Base-by-base conservation (phyloP, 2,113 vertebrate genomes). In the Tetraodon nigroviridis region DNA sequence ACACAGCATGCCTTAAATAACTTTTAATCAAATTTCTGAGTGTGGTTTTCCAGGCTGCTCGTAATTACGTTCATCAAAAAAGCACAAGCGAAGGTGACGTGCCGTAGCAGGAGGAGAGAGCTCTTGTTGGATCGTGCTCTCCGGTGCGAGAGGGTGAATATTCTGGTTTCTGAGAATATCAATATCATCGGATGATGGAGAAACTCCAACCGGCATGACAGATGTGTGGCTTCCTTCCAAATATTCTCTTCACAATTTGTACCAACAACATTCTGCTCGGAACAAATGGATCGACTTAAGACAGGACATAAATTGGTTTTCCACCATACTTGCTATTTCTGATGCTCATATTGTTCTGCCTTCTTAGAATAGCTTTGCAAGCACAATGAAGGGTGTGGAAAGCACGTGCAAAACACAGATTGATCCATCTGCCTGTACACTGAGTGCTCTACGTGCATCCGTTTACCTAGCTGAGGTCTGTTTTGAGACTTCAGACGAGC, bases 1-100 rank as follows among this genome's bases (percentile, higher is more conserved):
- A 58, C 37, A 51, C 55, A 63, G 53, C 45, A 52, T 21, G 51
- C 85, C 73, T 79, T 83, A 82, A 87, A 86, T 84, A 83, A 84
- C 82, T 79, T 86, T 84, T 83, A 85, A 87, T 87, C 80, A 85
- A 70, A 81, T 81, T 80, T 66, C 75, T 73, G 73, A 61, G 69
- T 76, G 68, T 64, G 67, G 69, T 61, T 79, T 79, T 79, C 17
- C 40, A 64, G 57, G 65, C 61, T 58, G 69, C 78, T 78, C 70
- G 57, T 66, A 66, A 63, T 27, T 32, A 64, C 47, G 71, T 76
- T 85, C 64, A 79, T 82, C 83, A 75, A 65, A 66, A 69, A 68
- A 72, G 65, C 69, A 78, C 71, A 86, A 53, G 66, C 52, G 69
- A 70, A 55, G 49, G 48, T 64, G 55, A 61, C 53, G 15, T 51